Evolutionary conservation across 1,140 invertebrate species (phyloP), one percentile per base, ranked within the genome.

Genomic region (Mercenaria mercenaria): DNA sequence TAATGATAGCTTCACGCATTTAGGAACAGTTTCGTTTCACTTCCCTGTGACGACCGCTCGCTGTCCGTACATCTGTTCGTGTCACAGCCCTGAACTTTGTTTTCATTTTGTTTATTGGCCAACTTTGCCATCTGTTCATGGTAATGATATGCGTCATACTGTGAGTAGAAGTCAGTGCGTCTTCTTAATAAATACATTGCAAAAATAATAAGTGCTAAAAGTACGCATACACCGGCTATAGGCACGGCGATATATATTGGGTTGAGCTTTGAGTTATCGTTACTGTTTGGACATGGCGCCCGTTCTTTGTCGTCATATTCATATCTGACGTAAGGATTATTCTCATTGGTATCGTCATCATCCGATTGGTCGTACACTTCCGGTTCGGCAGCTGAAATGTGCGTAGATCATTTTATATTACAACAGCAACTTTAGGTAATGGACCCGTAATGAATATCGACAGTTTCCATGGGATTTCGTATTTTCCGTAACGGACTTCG

Each of bases 231-330:
- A 18, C 95, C 95, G 2, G 94, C 95, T 23, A 95, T 93, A 8
- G 95, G 95, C 34, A 95, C 95, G 13, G 94, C 95, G 69, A 95
- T 95, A 91, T 95, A 95, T 29, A 95, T 94, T 13, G 95, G 95
- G 88, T 95, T 95, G 37, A 93, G 91, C 61, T 90, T 89, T 34
- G 85, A 87, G 39, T 50, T 77, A n/a, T 88, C 87, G 29, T 61
- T 88, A 81, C 64, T 79, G 61, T 80, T 90, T 23, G 87, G 37
- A 26, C 81, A 76, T 23, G 93, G 90, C 61, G 84, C 88, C 50
- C 84, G 67, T 13, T 56, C 79, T 29, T 81, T 52, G 13, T 83
- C 81, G 10, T 83, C 81, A 23, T 80, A 79, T 50, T 89, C 88
- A 50, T 88, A 50, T 80, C 61, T 88, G 67, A 80, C 85, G 47